Percentiles rank a stretch among this genome's conserved stretches.
Evolutionary conservation across 2,888 invertebrate genomes (phyloP).

Genomic region (Drosophila neonasuta): DNA sequence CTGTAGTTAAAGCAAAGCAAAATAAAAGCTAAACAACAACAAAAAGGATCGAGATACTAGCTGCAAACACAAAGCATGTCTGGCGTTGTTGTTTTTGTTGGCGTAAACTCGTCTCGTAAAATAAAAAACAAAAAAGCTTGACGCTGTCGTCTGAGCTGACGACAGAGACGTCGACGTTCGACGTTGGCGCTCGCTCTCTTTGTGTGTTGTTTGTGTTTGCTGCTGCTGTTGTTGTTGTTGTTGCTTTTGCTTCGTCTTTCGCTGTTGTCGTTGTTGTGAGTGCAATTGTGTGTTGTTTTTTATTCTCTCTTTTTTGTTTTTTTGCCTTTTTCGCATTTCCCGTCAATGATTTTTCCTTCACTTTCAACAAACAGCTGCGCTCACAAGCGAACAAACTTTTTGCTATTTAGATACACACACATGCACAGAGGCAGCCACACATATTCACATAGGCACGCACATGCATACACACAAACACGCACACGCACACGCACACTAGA

Average conservation of each 20-base stretch:
- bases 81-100: slow-evolving; percentile 33
- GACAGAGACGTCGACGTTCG: slow-evolving; percentile 38
- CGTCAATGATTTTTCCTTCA: slow-evolving; percentile 72
- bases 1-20: slow-evolving; percentile 36
- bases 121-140: slow-evolving; percentile 48
- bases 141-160: slow-evolving; percentile 59
- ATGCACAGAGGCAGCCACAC: slow-evolving; percentile 33
- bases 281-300: slow-evolving; percentile 42
- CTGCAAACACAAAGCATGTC: slow-evolving; percentile 50
- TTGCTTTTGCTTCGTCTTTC: slow-evolving; percentile 24
- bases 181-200: slow-evolving; percentile 41
- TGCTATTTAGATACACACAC: slow-evolving; percentile 44
- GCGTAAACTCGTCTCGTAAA: slow-evolving; percentile 65
- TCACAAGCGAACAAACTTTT: slow-evolving; percentile 52
- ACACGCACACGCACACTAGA: slow-evolving; percentile 4
- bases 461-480: slow-evolving; percentile 18
- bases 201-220: slow-evolving; percentile 51
- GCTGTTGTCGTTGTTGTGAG: slow-evolving; percentile 38
- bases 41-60: slow-evolving; percentile 36
- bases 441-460: slow-evolving; percentile 11
- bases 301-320: slow-evolving; percentile 17
- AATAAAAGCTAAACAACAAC: slow-evolving; percentile 43
- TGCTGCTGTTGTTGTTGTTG: slow-evolving; percentile 31
- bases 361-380: slow-evolving; percentile 78
- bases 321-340: slow-evolving; percentile 56